phyloP scores from a whole-genome alignment of 30 jellyfish, hydroid and myxozoan species.

The Hydractinia echinata region DNA sequence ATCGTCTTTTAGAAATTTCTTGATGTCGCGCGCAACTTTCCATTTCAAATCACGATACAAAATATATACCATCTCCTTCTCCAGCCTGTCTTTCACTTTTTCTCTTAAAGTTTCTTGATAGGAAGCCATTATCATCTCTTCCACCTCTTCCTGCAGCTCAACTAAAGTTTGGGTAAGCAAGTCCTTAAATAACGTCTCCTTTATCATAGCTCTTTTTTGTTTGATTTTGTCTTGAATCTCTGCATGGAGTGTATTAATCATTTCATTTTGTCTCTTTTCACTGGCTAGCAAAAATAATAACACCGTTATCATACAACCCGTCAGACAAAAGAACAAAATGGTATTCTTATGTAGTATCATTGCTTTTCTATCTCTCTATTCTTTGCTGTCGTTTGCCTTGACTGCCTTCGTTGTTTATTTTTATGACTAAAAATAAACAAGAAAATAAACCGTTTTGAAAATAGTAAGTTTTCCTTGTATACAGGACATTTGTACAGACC shows the following conservation, averaged over 20 bases:
- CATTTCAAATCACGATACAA: neutral
- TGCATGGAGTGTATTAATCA: neutral
- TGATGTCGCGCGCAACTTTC: conserved; percentile 8
- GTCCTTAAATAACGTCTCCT: neutral
- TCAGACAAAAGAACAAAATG: neutral
- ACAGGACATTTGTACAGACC: too few species aligned
- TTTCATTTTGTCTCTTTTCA: conserved; percentile 9
- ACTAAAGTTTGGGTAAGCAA: neutral
- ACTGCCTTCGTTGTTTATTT: too few species aligned
- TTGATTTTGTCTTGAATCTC: neutral
- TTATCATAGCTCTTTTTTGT: neutral
- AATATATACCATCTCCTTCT: conserved; percentile 2
- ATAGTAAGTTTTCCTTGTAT: too few species aligned
- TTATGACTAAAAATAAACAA: too few species aligned
- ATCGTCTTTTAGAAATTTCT: neutral
- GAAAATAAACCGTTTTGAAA: too few species aligned
- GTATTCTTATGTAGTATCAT: neutral
- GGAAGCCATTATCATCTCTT: neutral
- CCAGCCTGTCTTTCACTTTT: neutral
- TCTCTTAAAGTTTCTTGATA: neutral
- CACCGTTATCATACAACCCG: neutral
- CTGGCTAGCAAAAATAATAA: neutral
- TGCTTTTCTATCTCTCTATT: neutral
- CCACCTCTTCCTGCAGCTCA: conserved; percentile 10
- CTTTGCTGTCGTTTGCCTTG: too few species aligned